Evolutionary conservation across 1,140 invertebrate species (phyloP), one percentile per base, ranked within the genome.

Genomic region (Anadara kagoshimensis): DNA sequence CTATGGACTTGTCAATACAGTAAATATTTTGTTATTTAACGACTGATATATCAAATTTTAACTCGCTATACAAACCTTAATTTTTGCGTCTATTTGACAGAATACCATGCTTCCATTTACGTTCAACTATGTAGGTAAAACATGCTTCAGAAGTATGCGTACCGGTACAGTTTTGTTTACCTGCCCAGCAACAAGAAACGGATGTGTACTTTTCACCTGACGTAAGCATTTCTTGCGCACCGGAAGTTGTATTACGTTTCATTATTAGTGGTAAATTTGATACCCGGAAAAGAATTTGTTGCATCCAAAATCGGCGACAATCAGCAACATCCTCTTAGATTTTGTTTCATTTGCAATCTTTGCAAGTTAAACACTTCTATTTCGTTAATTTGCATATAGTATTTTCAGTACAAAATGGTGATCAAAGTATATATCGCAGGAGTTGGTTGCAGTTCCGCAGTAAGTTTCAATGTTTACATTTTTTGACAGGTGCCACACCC

Each of bases 181-280:
- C 70, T 74, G 71, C 80, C 80, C 75, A 82, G 80, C 80, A 82
- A 82, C 80, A 76, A 79, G 70, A 74, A 63, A 81, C 69, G 68
- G 72, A 73, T 70, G 62, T 64, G 56, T 70, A 68, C 49, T 57
- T 22, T 62, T 44, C 47, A 76, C 74, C 74, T 78, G 69, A 73
- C 71, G n/a, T 51, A 57, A 59, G 47, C 4, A 51, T 18, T 18
- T 51, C 16, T 51, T 56, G 67, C 16, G 62, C 44, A 61, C 75
- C 68, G 74, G 68, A 70, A 64, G 22, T 61, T 12, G 24, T 14
- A 61, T 24, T 41, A 59, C 61, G 69, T 66, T 45, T 45, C 44
- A 47, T 57, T 54, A 49, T 58, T 65, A 53, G 57, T 58, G 53
- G 51, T 69, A 67, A 64, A 59, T 58, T 53, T 54, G 43, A 49